Evolutionary conservation across 2,888 invertebrate species (phyloP).

Genomic region (Romanomermis culicivorax): DNA sequence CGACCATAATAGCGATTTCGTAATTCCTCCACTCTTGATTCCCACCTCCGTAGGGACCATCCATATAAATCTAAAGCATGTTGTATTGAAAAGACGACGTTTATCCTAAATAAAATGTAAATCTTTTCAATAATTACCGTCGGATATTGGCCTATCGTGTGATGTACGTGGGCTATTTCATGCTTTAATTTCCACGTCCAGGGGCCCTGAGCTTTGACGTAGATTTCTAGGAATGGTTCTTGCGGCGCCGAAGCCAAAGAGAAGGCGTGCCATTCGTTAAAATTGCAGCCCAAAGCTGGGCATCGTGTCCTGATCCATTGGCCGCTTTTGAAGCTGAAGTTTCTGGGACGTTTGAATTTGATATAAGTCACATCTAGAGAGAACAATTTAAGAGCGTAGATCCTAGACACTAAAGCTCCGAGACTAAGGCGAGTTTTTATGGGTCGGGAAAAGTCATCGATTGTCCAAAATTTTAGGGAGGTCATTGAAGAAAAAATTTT

Average conservation of each 20-base stretch:
- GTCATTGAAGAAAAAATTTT: too few relatives aligned
- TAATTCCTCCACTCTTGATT: slow-evolving; percentile 98
- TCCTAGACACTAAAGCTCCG: background rate
- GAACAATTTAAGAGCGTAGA: background rate
- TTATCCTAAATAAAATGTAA: background rate
- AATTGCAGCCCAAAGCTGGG: slow-evolving; percentile 49
- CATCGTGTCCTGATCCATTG: slow-evolving; percentile 57
- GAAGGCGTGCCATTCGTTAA: slow-evolving; percentile 69
- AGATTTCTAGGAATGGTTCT: slow-evolving; percentile 76
- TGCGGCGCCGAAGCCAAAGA: slow-evolving; percentile 86
- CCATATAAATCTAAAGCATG: slow-evolving; percentile 46
- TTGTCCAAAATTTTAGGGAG: too few relatives aligned
- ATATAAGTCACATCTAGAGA: slow-evolving; percentile 37
- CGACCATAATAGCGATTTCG: slow-evolving; percentile 90
- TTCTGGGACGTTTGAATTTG: slow-evolving; percentile 80
- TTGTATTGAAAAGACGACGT: slow-evolving; percentile 2
- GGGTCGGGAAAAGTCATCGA: too few relatives aligned
- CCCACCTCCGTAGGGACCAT: slow-evolving; percentile 87
- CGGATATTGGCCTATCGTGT: slow-evolving; percentile 18
- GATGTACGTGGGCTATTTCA: slow-evolving; percentile 18
- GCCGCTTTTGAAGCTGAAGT: slow-evolving; percentile 51
- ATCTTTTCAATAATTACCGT: slow-evolving; percentile 13
- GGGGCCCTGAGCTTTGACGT: slow-evolving; percentile 73
- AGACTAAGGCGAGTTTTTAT: too few relatives aligned
- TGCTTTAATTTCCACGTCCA: slow-evolving; percentile 93